A percentile compares a stretch with the other conserved stretches of the same genome.
phyloP scores from a whole-genome alignment of 2,888 invertebrate genomes.

The Rapana venosa region DNA sequence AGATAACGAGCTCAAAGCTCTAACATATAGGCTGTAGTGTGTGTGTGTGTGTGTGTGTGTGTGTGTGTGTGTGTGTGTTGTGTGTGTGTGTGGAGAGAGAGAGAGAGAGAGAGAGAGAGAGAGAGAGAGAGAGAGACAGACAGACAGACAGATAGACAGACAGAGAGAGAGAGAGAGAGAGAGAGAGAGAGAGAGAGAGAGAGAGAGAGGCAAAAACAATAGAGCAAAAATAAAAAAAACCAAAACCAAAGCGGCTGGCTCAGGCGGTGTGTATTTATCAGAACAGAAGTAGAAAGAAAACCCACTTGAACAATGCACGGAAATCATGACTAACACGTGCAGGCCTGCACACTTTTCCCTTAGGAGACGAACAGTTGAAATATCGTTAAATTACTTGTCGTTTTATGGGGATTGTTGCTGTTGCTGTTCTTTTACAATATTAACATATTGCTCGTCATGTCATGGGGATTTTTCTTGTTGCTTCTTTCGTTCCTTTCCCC shows the following conservation, averaged over 20 bases:
- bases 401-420: no score
- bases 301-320: no score
- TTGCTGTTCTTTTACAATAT: no score
- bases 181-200: not conserved
- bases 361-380: no score
- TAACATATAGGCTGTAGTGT: not conserved
- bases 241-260: not conserved
- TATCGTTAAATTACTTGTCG: no score
- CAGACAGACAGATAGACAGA: conserved; percentile 13
- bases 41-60: conserved; percentile 19
- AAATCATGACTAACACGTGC: no score
- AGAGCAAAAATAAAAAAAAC: not conserved
- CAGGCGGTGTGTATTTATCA: not conserved
- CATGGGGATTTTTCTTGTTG: no score
- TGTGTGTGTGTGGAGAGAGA: not conserved
- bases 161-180: conserved; percentile 19
- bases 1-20: no score
- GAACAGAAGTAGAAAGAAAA: not conserved
- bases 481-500: no score
- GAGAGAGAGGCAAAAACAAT: not conserved
- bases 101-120: conserved; percentile 24
- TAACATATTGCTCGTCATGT: no score
- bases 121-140: conserved; percentile 19
- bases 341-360: no score
- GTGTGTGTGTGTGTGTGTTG: no score